Percentiles rank a stretch among this genome's conserved stretches.
These are phyloP conservation scores for Lampropteryx suffumata DNA, from an alignment of 2,888 invertebrate genomes.

Conservation along the genomic window DNA sequence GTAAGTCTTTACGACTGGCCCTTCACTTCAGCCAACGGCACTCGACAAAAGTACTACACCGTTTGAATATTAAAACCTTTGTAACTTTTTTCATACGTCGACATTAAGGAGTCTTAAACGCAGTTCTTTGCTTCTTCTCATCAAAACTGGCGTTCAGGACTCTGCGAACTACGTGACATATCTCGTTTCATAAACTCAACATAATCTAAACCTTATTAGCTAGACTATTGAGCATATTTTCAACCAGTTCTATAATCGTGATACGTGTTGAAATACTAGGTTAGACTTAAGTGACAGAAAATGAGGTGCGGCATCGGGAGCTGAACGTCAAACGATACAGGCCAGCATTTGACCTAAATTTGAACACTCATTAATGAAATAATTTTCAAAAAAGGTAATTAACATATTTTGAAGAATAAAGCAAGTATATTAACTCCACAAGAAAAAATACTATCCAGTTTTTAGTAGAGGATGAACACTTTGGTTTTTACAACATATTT, in stretches of 20 bases:
- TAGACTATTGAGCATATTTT: slow-evolving; percentile 38
- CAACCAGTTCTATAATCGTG: not conserved
- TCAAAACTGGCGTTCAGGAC: slow-evolving; percentile 58
- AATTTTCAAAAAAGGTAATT: slow-evolving; percentile 6
- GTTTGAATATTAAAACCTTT: slow-evolving; percentile 68
- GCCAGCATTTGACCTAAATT: slow-evolving; percentile 67
- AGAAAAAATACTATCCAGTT: no score
- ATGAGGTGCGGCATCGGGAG: slow-evolving; percentile 67
- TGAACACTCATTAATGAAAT: slow-evolving; percentile 42
- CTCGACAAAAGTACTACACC: slow-evolving; percentile 63
- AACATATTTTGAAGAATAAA: not conserved
- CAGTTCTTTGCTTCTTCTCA: slow-evolving; percentile 58
- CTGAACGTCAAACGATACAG: slow-evolving; percentile 56
- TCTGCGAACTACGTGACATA: slow-evolving; percentile 32
- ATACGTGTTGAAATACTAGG: not conserved
- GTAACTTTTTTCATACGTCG: slow-evolving; percentile 59
- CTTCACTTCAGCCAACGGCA: slow-evolving; percentile 56
- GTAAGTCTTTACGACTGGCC: slow-evolving; percentile 47
- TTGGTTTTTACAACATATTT: no score
- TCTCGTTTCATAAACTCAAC: not conserved
- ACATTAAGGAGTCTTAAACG: slow-evolving; percentile 63
- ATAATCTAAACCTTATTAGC: slow-evolving; percentile 25
- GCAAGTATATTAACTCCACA: no score
- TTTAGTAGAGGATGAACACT: no score
- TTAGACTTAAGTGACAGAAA: slow-evolving; percentile 61